Conservation (phyloP, 2,797 vertebrate genomes). For the Gymnothorax javanicus region DNA sequence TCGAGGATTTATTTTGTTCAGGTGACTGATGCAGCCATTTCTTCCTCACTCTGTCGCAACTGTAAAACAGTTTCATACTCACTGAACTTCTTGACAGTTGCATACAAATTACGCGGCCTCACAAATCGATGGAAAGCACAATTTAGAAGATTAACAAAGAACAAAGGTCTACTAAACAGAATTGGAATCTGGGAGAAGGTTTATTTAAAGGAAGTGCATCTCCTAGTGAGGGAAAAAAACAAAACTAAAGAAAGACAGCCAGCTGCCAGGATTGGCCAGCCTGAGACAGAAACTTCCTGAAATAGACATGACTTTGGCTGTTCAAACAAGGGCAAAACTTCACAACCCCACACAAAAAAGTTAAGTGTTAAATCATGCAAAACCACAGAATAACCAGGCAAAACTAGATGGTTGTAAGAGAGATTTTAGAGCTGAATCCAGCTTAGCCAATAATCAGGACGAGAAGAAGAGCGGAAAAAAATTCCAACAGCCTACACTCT, state of each 20-base stretch:
- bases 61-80: neutral
- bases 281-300: too few species aligned
- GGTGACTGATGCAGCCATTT: slow-evolving; percentile 4
- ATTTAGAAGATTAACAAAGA: neutral
- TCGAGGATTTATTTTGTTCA: slow-evolving; percentile 29
- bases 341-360: neutral
- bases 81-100: neutral
- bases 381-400: neutral
- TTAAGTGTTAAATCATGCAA: neutral
- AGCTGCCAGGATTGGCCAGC: neutral
- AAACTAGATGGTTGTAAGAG: neutral
- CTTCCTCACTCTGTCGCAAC: neutral
- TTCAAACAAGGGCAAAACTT: slow-evolving; percentile 6
- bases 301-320: neutral
- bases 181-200: neutral
- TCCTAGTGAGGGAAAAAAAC: neutral
- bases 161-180: neutral
- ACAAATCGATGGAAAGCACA: neutral
- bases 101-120: neutral
- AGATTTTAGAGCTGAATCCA: neutral
- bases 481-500: neutral
- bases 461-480: neutral
- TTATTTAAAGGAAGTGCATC: neutral
- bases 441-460: neutral
- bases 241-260: neutral